phyloP scores from a whole-genome alignment of 2,888 invertebrate genomes.

The Stenurella melanura region DNA sequence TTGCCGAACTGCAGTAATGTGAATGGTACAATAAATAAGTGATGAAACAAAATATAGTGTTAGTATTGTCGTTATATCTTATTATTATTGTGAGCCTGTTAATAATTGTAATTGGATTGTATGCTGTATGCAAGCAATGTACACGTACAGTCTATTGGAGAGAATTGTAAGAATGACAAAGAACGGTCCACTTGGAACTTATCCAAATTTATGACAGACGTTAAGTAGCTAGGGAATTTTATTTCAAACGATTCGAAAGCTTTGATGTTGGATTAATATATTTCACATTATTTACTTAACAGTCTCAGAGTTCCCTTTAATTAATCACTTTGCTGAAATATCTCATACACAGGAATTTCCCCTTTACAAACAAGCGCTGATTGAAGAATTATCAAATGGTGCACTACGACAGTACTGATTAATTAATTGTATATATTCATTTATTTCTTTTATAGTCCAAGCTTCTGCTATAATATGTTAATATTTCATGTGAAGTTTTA shows the following conservation, averaged over 20 bases:
- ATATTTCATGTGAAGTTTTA: too few species aligned
- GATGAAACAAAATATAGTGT: too few species aligned
- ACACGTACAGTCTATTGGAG: not conserved
- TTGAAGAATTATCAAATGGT: conserved; percentile 15
- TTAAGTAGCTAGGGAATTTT: conserved; percentile 35
- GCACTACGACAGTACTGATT: not conserved
- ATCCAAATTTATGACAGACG: conserved; percentile 38
- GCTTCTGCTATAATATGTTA: too few species aligned
- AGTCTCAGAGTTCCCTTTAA: conserved; percentile 28
- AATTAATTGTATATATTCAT: conserved; percentile 7
- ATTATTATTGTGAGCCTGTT: too few species aligned
- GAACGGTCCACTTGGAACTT: conserved; percentile 27
- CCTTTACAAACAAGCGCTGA: conserved; percentile 21
- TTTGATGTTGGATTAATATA: conserved; percentile 41
- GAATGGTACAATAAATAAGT: too few species aligned
- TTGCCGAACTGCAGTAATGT: too few species aligned
- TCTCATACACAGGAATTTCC: conserved; percentile 20
- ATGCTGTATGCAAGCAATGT: not conserved
- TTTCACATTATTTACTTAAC: conserved; percentile 42
- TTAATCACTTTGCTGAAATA: conserved; percentile 34
- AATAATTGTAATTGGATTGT: not conserved
- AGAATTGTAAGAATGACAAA: conserved; percentile 10
- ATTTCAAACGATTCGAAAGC: conserved; percentile 32
- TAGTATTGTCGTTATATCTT: too few species aligned
- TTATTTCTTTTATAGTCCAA: too few species aligned